Conservation (phyloP, 2,888 invertebrate genomes). For the Platycnemis pennipes region DNA sequence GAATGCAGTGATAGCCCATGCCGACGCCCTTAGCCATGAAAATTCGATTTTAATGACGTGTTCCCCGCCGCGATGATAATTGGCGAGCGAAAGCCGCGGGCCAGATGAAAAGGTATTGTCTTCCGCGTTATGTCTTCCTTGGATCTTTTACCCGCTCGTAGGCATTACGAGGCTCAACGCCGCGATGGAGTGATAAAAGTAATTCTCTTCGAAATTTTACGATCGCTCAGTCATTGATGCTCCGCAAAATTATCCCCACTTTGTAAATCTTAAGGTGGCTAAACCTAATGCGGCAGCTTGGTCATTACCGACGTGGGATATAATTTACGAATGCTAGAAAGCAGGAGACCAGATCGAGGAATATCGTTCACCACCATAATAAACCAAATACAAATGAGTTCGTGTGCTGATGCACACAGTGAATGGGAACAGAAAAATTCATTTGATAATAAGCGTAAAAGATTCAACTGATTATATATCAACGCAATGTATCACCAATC, state of each 20-base stretch:
- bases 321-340: background rate
- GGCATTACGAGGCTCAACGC: background rate
- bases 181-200: background rate
- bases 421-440: background rate
- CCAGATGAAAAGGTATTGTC: background rate
- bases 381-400: background rate
- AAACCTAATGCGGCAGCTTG: background rate
- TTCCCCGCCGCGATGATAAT: background rate
- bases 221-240: background rate
- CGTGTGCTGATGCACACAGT: background rate
- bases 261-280: background rate
- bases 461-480: too few relatives aligned
- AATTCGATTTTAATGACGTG: background rate
- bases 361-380: background rate
- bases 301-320: background rate
- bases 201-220: background rate
- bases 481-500: too few relatives aligned
- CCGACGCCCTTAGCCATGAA: background rate
- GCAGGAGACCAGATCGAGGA: background rate
- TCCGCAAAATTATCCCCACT: background rate
- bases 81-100: background rate
- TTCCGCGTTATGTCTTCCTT: background rate
- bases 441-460: background rate
- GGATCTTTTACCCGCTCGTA: background rate
- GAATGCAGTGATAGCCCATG: background rate